A percentile compares a stretch with the other conserved stretches of the same genome.
Conservation (phyloP, 2,888 invertebrate species). For the Rutpela maculata region DNA sequence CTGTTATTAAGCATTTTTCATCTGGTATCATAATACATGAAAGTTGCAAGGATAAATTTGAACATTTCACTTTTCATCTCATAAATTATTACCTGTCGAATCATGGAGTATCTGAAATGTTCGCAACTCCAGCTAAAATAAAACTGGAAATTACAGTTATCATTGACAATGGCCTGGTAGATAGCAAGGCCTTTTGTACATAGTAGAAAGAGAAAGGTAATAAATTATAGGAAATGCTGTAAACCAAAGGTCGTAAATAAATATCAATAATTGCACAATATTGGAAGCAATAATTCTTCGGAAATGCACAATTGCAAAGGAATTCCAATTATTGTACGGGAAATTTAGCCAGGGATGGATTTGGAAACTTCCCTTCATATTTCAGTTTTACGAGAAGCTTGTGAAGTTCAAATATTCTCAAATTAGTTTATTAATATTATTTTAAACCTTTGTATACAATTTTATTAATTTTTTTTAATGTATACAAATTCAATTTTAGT, state of each 20-base stretch:
- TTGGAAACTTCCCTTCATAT: conserved; percentile 40
- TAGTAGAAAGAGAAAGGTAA: conserved; percentile 53
- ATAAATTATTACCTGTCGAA: conserved; percentile 27
- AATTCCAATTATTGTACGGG: conserved; percentile 63
- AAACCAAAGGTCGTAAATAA: conserved; percentile 61
- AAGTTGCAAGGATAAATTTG: conserved; percentile 34
- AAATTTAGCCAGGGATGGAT: conserved; percentile 58
- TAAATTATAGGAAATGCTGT: conserved; percentile 55
- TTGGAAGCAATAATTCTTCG: conserved; percentile 63
- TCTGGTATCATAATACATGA: neutral
- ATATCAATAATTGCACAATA: conserved; percentile 65
- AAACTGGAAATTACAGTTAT: conserved; percentile 52
- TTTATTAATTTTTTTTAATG: too few species aligned
- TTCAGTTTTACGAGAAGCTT: neutral
- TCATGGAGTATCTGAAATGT: conserved; percentile 44
- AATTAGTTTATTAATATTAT: too few species aligned
- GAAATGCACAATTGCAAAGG: conserved; percentile 60
- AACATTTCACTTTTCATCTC: conserved; percentile 13
- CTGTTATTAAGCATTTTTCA: too few species aligned
- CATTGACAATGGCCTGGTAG: conserved; percentile 54
- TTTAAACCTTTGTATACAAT: too few species aligned
- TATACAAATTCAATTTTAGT: too few species aligned
- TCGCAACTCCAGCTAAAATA: conserved; percentile 36
- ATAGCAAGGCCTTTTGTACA: conserved; percentile 53
- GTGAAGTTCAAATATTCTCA: neutral